Conservation (phyloP, 2,888 invertebrate genomes). For the Agonopterix subpropinquella region DNA sequence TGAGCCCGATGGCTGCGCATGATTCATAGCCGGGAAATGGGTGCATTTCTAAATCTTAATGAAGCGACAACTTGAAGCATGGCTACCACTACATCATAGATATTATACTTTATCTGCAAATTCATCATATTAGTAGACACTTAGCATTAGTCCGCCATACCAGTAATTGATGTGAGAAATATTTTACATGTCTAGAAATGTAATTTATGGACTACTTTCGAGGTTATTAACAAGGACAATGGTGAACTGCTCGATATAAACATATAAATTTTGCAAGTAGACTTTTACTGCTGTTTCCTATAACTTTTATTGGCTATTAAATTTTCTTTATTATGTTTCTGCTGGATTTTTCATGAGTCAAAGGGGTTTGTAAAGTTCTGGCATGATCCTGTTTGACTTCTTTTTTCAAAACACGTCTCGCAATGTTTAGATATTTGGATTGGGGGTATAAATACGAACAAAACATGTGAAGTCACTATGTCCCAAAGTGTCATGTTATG, state of each 20-base stretch:
- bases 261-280: too few relatives aligned
- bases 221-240: conserved; percentile 13
- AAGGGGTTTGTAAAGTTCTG: too few relatives aligned
- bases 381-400: too few relatives aligned
- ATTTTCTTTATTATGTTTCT: neutral
- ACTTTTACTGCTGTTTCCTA: neutral
- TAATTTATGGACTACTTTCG: conserved; percentile 16
- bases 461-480: too few relatives aligned
- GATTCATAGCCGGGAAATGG: conserved; percentile 56
- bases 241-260: neutral
- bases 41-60: conserved; percentile 43
- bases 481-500: too few relatives aligned
- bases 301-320: neutral
- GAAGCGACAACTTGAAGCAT: conserved; percentile 25
- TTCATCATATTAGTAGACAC: conserved; percentile 20
- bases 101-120: conserved; percentile 21
- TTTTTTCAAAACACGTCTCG: too few relatives aligned
- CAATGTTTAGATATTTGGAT: too few relatives aligned
- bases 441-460: too few relatives aligned
- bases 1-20: conserved; percentile 13
- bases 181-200: conserved; percentile 16
- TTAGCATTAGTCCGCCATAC: conserved; percentile 8
- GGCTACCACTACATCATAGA: conserved; percentile 25
- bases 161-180: conserved; percentile 28
- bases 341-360: neutral